Conservation (phyloP, 2,888 invertebrate genomes). For the Pollenia angustigena region DNA sequence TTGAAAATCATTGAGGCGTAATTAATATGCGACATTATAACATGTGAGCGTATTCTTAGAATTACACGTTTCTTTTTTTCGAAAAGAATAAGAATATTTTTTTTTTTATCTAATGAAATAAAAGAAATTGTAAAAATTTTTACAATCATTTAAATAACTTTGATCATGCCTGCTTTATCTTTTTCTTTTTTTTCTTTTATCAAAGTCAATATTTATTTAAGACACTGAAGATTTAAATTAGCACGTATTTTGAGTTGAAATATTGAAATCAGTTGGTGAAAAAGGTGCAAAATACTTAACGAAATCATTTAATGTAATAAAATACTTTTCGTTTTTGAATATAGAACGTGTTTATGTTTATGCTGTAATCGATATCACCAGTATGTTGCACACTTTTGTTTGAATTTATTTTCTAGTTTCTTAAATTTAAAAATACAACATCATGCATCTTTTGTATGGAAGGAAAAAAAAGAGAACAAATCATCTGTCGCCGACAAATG, state of each 20-base stretch:
- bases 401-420: conserved; percentile 8
- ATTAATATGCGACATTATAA: conserved; percentile 68
- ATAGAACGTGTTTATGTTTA: conserved; percentile 70
- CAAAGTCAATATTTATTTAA: conserved; percentile 59
- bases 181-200: not conserved
- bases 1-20: conserved; percentile 69
- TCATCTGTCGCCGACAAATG: conserved; percentile 77
- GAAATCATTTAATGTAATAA: conserved; percentile 59
- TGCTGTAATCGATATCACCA: conserved; percentile 75
- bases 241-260: conserved; percentile 55
- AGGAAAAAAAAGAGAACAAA: conserved; percentile 24
- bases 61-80: conserved; percentile 4
- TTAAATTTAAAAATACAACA: conserved; percentile 20
- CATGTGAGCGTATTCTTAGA: conserved; percentile 61
- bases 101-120: not conserved
- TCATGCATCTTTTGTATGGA: conserved; percentile 25
- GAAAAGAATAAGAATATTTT: not conserved
- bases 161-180: conserved; percentile 41
- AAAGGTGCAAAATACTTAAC: conserved; percentile 69
- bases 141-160: conserved; percentile 31
- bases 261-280: conserved; percentile 36
- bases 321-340: conserved; percentile 1
- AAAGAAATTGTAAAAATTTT: conserved; percentile 3
- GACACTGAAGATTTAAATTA: conserved; percentile 49
- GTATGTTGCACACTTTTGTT: conserved; percentile 72